Evolutionary conservation across 2,888 invertebrate genomes (phyloP), one percentile per base, ranked within the genome.

Genomic region (Chloroclystis v-ata): DNA sequence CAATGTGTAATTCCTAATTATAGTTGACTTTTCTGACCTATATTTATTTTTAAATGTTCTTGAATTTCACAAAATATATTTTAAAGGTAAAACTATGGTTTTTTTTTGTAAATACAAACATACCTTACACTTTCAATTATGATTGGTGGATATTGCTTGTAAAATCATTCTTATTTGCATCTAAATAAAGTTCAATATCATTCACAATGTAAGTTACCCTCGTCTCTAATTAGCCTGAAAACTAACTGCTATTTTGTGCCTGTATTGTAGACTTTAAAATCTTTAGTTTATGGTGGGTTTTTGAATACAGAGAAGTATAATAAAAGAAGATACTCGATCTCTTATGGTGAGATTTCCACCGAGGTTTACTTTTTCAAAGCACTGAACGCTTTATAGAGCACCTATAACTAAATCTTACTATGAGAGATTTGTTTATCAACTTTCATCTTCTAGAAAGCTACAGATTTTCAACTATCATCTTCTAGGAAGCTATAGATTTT

Each of bases 301-400:
- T 60, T 8, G 51, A 33, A 42, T 52, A 25, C 8, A 39, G 25
- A 1, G 10, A 8, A 8, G 43, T 43, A 69, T 66, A 78, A 82
- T 84, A 82, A 80, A 79, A 80, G 77, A 84, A 78, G 63, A 73
- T 76, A 75, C 85, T 85, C 82, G 82, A 83, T 81, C 80, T 78
- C 70, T 65, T 65, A 50, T 67, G 68, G 77, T 69, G 77, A 75
- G 72, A 67, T 75, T 77, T 77, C 69, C 68, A 76, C 74, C 70
- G 75, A 71, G 69, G 69, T 70, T 54, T 49, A 47, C 37, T 54
- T 57, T 64, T 69, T 60, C 59, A 57, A 57, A 61, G 60, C 60
- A 44, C 48, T 54, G 54, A 65, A 60, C 59, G 62, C 61, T 67
- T 67, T 63, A 63, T 61, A 41, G 43, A 55, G 42, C 14, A 57